A percentile compares a stretch with the other conserved stretches of the same genome.
Evolutionary conservation across 2,797 vertebrate species (phyloP).

Genomic region (Sylvia borin): DNA sequence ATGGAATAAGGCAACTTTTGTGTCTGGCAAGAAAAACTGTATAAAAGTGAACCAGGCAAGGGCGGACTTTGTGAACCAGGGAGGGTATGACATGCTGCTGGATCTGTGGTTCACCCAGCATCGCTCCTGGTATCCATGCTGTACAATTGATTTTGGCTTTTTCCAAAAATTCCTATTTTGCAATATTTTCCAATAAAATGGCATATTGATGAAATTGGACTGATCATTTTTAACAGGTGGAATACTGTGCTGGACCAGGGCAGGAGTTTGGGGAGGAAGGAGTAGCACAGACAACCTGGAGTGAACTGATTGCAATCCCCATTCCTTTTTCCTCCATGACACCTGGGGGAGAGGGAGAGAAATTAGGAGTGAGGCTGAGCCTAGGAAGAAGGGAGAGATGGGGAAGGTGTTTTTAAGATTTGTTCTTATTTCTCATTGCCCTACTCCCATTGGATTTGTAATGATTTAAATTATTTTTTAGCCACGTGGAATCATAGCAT

Average conservation of each 20-base stretch:
- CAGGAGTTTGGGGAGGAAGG: not conserved
- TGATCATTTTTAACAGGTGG: too few species aligned
- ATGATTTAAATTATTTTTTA: not conserved
- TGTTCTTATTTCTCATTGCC: not conserved
- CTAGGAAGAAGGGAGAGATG: not conserved
- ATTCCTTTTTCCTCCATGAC: fast-evolving
- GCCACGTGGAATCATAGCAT: not conserved
- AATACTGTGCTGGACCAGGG: not conserved
- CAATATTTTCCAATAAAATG: too few species aligned
- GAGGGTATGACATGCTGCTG: too few species aligned
- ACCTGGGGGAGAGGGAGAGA: not conserved
- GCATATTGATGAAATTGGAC: too few species aligned
- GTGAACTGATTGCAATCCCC: fast-evolving
- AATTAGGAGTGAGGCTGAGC: not conserved
- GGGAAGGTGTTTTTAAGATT: not conserved
- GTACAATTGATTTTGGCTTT: too few species aligned
- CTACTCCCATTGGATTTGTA: not conserved
- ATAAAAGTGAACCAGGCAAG: too few species aligned
- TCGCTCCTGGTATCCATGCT: too few species aligned
- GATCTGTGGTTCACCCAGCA: too few species aligned
- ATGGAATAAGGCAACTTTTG: too few species aligned
- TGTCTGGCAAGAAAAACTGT: too few species aligned
- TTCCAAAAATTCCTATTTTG: too few species aligned
- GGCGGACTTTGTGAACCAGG: too few species aligned
- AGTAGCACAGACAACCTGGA: not conserved